These are phyloP conservation scores for Mycteria americana DNA, from an alignment of 2,797 vertebrate species.

Conservation along the genomic window DNA sequence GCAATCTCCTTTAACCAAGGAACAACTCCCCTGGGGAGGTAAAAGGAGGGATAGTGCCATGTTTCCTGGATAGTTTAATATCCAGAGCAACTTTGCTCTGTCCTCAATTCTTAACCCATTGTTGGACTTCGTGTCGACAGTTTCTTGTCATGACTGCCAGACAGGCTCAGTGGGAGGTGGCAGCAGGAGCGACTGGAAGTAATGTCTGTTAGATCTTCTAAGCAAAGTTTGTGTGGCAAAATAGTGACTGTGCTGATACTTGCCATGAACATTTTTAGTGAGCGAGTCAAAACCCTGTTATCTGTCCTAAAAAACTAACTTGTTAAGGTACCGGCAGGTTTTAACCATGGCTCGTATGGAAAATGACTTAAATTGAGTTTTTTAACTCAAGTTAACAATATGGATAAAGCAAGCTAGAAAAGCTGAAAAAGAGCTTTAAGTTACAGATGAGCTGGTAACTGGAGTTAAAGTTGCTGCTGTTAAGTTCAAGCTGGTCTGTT, in stretches of 20 bases:
- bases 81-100: not conserved
- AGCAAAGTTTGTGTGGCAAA: not conserved
- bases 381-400: not conserved
- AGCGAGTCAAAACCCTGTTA: not conserved
- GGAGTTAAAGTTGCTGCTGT: not conserved
- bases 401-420: not conserved
- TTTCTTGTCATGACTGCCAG: not conserved
- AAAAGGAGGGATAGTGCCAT: not conserved
- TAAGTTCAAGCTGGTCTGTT: not conserved
- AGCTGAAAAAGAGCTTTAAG: not conserved
- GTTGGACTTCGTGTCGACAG: not conserved
- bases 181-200: not conserved
- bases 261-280: not conserved
- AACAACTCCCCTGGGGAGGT: fast-evolving
- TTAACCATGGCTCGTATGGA: not conserved
- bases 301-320: not conserved
- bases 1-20: not conserved
- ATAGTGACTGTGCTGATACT: not conserved
- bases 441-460: not conserved
- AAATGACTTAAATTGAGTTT: not conserved
- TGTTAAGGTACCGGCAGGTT: not conserved
- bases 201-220: not conserved
- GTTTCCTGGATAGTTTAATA: not conserved
- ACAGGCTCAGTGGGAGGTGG: not conserved
- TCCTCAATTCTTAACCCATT: not conserved